Evolutionary conservation across 2,797 vertebrate species (phyloP).

Genomic region (Aselliscus stoliczkanus): DNA sequence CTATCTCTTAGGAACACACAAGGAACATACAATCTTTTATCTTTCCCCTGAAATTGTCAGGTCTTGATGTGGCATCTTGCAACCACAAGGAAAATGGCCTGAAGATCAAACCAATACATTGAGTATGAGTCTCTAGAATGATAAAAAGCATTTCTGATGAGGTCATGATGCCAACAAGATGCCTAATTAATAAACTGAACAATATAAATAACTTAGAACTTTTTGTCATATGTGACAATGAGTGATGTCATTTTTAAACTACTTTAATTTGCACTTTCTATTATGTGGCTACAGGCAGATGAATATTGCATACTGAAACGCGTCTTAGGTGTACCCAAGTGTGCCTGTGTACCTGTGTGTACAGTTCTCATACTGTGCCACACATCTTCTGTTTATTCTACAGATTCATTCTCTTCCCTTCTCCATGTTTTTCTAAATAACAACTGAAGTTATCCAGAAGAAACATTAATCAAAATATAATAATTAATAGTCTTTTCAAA

Average conservation of each 20-base stretch:
- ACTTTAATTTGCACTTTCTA: neutral
- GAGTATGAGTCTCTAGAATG: neutral
- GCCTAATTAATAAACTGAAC: neutral
- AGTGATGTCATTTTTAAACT: neutral
- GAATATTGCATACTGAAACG: neutral
- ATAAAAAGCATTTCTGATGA: neutral
- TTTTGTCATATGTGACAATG: neutral
- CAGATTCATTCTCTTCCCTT: neutral
- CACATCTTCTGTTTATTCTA: neutral
- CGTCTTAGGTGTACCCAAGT: accelerated
- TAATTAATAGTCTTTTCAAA: neutral
- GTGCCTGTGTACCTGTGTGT: neutral
- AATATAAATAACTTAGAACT: neutral
- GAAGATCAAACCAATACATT: neutral
- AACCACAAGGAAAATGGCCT: neutral
- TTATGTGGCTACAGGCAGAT: neutral
- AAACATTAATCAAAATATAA: neutral
- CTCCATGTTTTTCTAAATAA: neutral
- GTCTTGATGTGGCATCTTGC: neutral
- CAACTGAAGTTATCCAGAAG: neutral
- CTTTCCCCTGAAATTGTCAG: neutral
- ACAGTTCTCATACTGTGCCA: neutral
- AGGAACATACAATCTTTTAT: neutral
- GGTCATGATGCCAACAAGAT: neutral
- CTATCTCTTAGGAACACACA: neutral